Conservation (phyloP, 2,797 vertebrate species). For the Protosalanx chinensis region DNA sequence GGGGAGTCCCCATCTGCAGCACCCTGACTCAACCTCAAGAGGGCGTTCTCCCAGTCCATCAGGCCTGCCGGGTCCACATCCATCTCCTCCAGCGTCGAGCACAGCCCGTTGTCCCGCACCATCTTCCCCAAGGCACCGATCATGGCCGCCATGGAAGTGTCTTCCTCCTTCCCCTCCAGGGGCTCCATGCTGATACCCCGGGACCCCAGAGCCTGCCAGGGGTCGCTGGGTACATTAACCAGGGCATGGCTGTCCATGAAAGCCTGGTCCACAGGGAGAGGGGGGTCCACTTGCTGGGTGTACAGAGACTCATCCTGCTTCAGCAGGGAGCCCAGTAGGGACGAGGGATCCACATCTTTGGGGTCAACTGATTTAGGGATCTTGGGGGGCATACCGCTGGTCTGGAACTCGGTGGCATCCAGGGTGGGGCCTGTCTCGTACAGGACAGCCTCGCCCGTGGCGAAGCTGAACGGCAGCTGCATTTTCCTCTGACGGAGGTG, state of each 20-base stretch:
- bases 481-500: slow-evolving; percentile 66
- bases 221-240: slow-evolving; percentile 53
- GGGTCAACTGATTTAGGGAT: background rate
- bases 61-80: slow-evolving; percentile 42
- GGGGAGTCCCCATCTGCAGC: slow-evolving; percentile 19
- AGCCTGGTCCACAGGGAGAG: slow-evolving; percentile 56
- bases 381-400: slow-evolving; percentile 30
- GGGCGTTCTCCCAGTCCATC: slow-evolving; percentile 67
- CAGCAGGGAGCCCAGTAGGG: slow-evolving; percentile 69
- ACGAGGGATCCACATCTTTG: slow-evolving; percentile 42
- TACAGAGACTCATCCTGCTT: slow-evolving; percentile 65
- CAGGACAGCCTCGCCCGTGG: slow-evolving; percentile 74
- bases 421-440: slow-evolving; percentile 60
- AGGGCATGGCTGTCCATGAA: slow-evolving; percentile 69
- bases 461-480: slow-evolving; percentile 70
- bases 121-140: slow-evolving; percentile 67
- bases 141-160: slow-evolving; percentile 54
- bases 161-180: slow-evolving; percentile 46
- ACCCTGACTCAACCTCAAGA: slow-evolving; percentile 58
- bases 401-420: slow-evolving; percentile 52
- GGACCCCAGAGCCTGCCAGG: slow-evolving; percentile 40
- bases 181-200: slow-evolving; percentile 29
- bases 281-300: slow-evolving; percentile 20
- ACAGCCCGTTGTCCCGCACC: slow-evolving; percentile 40
- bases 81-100: slow-evolving; percentile 53